Conservation (phyloP, 2,888 invertebrate genomes). For the Yponomeuta malinellus region DNA sequence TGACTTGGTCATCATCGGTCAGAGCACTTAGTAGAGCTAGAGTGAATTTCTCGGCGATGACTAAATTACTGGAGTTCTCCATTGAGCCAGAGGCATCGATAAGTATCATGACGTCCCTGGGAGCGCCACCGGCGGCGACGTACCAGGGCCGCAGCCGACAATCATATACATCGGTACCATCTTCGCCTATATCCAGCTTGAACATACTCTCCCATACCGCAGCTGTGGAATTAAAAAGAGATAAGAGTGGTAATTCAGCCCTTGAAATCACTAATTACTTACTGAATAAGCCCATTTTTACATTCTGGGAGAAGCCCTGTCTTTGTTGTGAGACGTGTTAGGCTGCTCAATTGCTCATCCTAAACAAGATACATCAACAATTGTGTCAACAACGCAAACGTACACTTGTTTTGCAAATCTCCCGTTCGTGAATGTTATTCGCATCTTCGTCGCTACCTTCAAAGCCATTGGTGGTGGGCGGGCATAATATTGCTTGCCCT, state of each 20-base stretch:
- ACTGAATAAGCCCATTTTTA: too few relatives aligned
- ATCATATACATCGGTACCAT: constrained; percentile 48
- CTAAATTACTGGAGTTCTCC: constrained; percentile 53
- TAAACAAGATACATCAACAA: too few relatives aligned
- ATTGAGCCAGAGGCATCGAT: constrained; percentile 65
- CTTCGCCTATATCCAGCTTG: constrained; percentile 31
- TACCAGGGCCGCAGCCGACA: constrained; percentile 67
- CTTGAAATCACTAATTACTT: not conserved
- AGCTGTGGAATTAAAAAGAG: constrained; percentile 32
- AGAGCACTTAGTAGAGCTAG: constrained; percentile 58
- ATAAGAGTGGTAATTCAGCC: too few relatives aligned
- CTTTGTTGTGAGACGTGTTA: too few relatives aligned
- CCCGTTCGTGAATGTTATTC: too few relatives aligned
- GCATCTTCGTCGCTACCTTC: not conserved
- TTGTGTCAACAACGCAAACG: not conserved
- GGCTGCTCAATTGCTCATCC: too few relatives aligned
- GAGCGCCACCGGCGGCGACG: constrained; percentile 61
- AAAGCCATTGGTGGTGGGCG: not conserved
- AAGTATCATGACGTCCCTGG: constrained; percentile 58
- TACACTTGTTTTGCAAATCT: not conserved
- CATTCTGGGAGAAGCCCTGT: too few relatives aligned
- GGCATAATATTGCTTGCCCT: not conserved
- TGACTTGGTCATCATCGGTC: constrained; percentile 65
- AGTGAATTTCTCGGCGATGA: constrained; percentile 50
- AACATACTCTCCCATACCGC: constrained; percentile 59